Percentiles rank a stretch among this genome's conserved stretches.
Conservation (phyloP, 2,113 vertebrate genomes). For the Phrynocephalus versicolor region DNA sequence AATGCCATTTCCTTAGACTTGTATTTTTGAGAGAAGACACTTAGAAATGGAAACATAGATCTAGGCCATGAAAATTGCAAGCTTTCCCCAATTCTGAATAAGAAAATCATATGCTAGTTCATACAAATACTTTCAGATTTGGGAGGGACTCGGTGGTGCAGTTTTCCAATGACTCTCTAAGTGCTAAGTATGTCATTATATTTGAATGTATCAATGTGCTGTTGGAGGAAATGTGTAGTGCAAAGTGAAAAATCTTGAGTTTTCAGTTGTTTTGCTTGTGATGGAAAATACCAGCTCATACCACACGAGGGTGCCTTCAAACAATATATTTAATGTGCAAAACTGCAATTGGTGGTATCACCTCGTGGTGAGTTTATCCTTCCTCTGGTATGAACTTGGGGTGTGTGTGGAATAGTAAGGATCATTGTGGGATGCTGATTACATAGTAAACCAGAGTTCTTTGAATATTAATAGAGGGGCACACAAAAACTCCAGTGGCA, state of each 20-base stretch:
- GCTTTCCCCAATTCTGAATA: not conserved
- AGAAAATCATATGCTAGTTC: not conserved
- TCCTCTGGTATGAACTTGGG: not conserved
- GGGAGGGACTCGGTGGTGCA: not conserved
- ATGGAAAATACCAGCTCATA: not conserved
- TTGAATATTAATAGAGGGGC: not conserved
- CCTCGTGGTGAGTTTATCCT: conserved; percentile 12
- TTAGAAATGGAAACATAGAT: not conserved
- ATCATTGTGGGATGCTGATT: not conserved
- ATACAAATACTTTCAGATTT: not conserved
- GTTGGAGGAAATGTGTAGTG: not conserved
- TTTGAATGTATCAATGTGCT: not conserved
- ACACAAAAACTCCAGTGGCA: not conserved
- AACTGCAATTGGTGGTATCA: not conserved
- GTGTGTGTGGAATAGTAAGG: no score
- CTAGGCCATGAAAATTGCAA: not conserved
- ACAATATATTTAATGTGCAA: not conserved
- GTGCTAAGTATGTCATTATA: not conserved
- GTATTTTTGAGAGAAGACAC: no score
- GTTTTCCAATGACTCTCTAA: not conserved
- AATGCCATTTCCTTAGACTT: not conserved
- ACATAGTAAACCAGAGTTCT: not conserved
- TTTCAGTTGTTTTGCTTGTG: not conserved
- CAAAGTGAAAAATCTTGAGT: not conserved
- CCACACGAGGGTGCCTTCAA: not conserved